These are phyloP conservation scores for Tetragonula clypearis DNA, from an alignment of 1,140 invertebrate genomes.

Conservation along the genomic window DNA sequence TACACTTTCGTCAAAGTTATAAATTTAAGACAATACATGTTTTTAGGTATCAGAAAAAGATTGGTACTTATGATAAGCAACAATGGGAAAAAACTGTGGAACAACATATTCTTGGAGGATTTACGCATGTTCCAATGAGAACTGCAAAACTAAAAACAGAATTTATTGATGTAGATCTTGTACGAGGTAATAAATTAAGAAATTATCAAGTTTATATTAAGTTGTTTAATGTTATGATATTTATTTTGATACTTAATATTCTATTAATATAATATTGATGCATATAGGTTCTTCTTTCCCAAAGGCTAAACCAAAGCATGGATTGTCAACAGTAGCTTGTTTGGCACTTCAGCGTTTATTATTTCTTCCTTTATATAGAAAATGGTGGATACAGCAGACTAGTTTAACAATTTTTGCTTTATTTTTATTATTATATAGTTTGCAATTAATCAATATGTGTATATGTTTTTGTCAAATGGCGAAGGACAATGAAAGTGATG, in stretches of 20 bases:
- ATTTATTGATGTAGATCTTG: slow-evolving; percentile 97
- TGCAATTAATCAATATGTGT: slow-evolving; percentile 88
- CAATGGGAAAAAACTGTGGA: slow-evolving; percentile 98
- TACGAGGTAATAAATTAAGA: slow-evolving; percentile 83
- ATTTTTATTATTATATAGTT: slow-evolving; percentile 88
- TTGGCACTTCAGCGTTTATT: slow-evolving; percentile 90
- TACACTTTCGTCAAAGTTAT: neutral
- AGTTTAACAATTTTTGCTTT: slow-evolving; percentile 87
- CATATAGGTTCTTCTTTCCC: slow-evolving; percentile 93
- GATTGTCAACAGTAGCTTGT: slow-evolving; percentile 90
- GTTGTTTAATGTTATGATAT: neutral
- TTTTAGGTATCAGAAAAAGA: slow-evolving; percentile 94
- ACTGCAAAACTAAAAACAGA: slow-evolving; percentile 94
- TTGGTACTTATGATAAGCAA: slow-evolving; percentile 97
- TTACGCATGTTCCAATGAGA: slow-evolving; percentile 93
- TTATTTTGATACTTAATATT: slow-evolving; percentile 37
- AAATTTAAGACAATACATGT: neutral
- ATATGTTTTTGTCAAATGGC: slow-evolving; percentile 83
- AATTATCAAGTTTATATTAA: neutral
- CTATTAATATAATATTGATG: slow-evolving; percentile 52
- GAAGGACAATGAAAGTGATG: slow-evolving; percentile 78
- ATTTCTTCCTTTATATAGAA: slow-evolving; percentile 90
- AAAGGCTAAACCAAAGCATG: slow-evolving; percentile 95
- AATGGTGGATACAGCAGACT: slow-evolving; percentile 95
- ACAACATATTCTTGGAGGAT: slow-evolving; percentile 91